phyloP scores from a whole-genome alignment of 2,113 vertebrate species.

The Aythya baeri region DNA sequence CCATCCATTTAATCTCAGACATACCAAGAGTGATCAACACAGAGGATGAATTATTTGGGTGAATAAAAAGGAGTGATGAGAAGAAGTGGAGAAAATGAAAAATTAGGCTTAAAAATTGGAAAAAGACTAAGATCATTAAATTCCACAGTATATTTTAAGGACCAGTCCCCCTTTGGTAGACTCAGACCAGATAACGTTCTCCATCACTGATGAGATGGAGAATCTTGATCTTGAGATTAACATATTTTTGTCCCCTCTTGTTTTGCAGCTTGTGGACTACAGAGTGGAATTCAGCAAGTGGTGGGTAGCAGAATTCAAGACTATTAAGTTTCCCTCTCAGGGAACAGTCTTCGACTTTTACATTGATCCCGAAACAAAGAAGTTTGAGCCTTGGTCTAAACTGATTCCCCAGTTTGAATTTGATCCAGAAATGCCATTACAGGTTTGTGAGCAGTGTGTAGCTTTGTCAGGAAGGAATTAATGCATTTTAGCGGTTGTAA shows the following conservation, averaged over 20 bases:
- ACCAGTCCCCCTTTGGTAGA: neutral
- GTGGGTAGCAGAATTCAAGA: constrained; percentile 96
- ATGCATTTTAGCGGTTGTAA: fast-evolving
- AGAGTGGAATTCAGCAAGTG: constrained; percentile 96
- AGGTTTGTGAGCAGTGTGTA: constrained; percentile 75
- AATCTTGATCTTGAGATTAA: neutral
- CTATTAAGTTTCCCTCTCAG: constrained; percentile 94
- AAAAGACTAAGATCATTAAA: neutral
- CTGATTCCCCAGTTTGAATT: constrained; percentile 90
- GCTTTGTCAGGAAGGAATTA: neutral
- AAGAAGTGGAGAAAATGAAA: constrained; percentile 14
- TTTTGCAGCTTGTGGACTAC: constrained; percentile 88
- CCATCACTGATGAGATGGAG: neutral
- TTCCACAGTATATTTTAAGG: neutral
- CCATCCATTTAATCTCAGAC: constrained; percentile 36
- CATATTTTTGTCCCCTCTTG: neutral
- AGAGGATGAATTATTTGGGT: constrained; percentile 41
- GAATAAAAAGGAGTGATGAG: constrained; percentile 38
- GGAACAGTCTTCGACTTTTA: constrained; percentile 96
- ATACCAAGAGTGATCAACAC: constrained; percentile 28
- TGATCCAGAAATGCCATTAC: constrained; percentile 88
- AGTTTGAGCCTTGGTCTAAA: constrained; percentile 94
- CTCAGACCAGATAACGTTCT: neutral
- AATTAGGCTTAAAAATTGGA: constrained; percentile 7
- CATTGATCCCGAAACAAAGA: constrained; percentile 90